These are phyloP conservation scores for Phycodurus eques DNA, from an alignment of 2,113 vertebrate genomes.

Conservation along the genomic window DNA sequence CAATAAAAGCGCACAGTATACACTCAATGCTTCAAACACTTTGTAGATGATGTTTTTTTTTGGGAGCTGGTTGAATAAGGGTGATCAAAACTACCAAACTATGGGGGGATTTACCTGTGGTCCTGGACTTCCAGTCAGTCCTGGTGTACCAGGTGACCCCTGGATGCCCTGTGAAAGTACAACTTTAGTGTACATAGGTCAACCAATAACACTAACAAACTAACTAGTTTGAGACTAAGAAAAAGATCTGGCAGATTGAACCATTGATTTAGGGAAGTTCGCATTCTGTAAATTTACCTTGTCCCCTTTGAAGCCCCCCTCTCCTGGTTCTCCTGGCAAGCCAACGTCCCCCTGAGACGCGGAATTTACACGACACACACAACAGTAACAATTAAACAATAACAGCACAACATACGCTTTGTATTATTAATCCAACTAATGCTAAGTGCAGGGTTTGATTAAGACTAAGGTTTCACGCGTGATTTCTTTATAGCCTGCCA, in stretches of 20 bases:
- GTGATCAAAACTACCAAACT: constrained; percentile 58
- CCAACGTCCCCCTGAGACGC: constrained; percentile 85
- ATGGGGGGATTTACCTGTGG: constrained; percentile 58
- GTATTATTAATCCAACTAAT: background rate
- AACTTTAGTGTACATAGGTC: constrained; percentile 7
- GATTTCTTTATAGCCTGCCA: background rate
- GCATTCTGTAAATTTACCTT: constrained; percentile 74
- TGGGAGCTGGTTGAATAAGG: no score
- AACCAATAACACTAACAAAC: background rate
- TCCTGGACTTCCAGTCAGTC: constrained; percentile 83
- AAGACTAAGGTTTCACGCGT: background rate
- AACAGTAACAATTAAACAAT: background rate
- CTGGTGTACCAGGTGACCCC: constrained; percentile 83
- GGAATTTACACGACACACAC: constrained; percentile 3
- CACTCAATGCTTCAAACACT: background rate
- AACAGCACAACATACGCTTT: background rate
- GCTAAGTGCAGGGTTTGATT: background rate
- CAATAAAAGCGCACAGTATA: no score
- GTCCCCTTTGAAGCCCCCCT: constrained; percentile 92
- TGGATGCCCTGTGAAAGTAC: constrained; percentile 77
- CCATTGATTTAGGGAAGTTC: background rate
- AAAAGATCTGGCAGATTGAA: background rate
- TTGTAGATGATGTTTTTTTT: background rate
- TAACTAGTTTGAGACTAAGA: background rate
- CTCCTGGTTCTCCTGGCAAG: constrained; percentile 85